phyloP scores from a whole-genome alignment of 64 coral and sea anemone species.

The Orbicella faveolata region DNA sequence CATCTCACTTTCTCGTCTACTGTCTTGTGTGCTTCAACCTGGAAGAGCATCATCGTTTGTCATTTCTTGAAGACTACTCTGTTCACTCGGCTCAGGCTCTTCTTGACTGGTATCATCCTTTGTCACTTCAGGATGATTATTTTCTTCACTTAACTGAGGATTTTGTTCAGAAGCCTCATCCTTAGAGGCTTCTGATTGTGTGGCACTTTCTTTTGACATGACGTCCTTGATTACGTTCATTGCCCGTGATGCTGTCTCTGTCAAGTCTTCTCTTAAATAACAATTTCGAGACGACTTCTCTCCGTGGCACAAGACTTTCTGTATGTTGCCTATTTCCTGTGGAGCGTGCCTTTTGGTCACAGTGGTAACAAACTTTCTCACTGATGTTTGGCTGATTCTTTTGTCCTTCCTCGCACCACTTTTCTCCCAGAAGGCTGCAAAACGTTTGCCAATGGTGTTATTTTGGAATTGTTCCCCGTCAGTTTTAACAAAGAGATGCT shows the following conservation, averaged over 20 bases:
- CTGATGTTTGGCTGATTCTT: neutral
- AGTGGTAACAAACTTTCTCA: neutral
- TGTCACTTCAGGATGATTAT: no score
- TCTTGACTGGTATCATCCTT: no score
- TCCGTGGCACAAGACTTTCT: neutral
- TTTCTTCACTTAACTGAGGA: no score
- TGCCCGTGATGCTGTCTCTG: neutral
- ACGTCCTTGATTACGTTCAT: neutral
- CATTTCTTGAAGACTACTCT: no score
- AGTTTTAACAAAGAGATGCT: neutral
- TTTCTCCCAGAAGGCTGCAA: neutral
- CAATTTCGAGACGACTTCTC: neutral
- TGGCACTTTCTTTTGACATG: neutral
- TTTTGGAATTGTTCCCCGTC: neutral
- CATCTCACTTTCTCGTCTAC: no score
- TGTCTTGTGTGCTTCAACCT: no score
- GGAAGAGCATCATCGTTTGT: no score
- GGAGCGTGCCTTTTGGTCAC: neutral
- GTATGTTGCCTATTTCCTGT: neutral
- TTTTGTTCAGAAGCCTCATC: no score
- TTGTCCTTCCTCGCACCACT: neutral
- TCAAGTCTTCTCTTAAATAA: neutral
- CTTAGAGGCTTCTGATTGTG: neutral
- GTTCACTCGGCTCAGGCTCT: no score
- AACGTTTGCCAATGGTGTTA: neutral